Conservation (phyloP, 2,888 invertebrate species). For the Ornithoptera priamus region DNA sequence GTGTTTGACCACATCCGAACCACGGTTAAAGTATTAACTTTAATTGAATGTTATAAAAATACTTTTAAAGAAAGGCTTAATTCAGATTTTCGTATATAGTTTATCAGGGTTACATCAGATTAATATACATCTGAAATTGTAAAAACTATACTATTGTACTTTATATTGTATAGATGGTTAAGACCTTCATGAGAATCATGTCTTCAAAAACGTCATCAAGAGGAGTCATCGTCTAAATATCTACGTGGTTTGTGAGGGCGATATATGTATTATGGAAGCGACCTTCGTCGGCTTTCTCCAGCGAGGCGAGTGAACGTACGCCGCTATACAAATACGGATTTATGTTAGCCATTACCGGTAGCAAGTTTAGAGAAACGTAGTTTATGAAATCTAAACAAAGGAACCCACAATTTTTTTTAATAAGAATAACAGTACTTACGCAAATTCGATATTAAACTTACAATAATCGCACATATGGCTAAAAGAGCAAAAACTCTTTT, state of each 20-base stretch:
- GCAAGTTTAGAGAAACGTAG: constrained; percentile 2
- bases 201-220: not conserved
- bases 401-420: not conserved
- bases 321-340: constrained; percentile 6
- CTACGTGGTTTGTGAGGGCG: constrained; percentile 10
- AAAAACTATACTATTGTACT: too few relatives aligned
- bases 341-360: constrained; percentile 2
- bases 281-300: constrained; percentile 25
- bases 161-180: too few relatives aligned
- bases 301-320: constrained; percentile 7
- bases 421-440: not conserved
- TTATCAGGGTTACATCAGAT: too few relatives aligned
- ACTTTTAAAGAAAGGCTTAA: too few relatives aligned
- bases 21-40: not conserved
- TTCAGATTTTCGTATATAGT: too few relatives aligned
- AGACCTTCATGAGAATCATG: not conserved
- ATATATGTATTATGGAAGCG: constrained; percentile 1
- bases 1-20: not conserved
- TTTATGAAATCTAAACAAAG: not conserved
- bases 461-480: too few relatives aligned
- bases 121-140: too few relatives aligned
- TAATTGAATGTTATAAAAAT: not conserved
- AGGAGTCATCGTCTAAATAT: constrained; percentile 17
- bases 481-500: too few relatives aligned
- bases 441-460: too few relatives aligned